Percentiles rank a stretch among this genome's conserved stretches.
Evolutionary conservation across 2,888 invertebrate genomes (phyloP).

Genomic region (Euproctis similis): DNA sequence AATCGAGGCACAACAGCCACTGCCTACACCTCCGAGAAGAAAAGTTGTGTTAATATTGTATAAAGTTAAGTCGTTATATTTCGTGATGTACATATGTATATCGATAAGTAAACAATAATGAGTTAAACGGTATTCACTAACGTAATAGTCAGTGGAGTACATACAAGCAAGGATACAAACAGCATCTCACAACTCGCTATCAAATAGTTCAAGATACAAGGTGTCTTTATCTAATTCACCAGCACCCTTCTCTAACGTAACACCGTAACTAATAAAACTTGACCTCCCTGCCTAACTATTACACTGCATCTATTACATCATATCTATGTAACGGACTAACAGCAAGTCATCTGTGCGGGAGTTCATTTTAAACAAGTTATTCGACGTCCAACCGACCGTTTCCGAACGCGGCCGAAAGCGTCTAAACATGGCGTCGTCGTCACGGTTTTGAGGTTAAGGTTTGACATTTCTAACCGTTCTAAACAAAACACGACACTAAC

Average conservation of each 20-base stretch:
- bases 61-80: too few relatives aligned
- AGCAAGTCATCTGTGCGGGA: slow-evolving; percentile 15
- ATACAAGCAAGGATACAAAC: slow-evolving; percentile 25
- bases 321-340: slow-evolving; percentile 1
- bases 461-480: slow-evolving; percentile 67
- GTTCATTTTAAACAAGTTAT: slow-evolving; percentile 37
- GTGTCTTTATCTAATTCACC: slow-evolving; percentile 55
- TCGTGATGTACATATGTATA: too few relatives aligned
- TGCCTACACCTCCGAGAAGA: too few relatives aligned
- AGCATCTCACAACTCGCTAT: slow-evolving; percentile 36
- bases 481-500: slow-evolving; percentile 37
- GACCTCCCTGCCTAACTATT: slow-evolving; percentile 27
- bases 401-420: slow-evolving; percentile 48
- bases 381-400: slow-evolving; percentile 35
- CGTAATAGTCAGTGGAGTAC: slow-evolving; percentile 14
- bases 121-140: too few relatives aligned
- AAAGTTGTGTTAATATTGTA: too few relatives aligned
- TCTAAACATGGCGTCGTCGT: slow-evolving; percentile 63
- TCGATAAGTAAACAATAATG: too few relatives aligned
- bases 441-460: slow-evolving; percentile 75
- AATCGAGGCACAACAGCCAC: too few relatives aligned
- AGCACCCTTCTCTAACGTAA: slow-evolving; percentile 37
- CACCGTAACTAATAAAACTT: slow-evolving; percentile 33
- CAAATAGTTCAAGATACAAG: slow-evolving; percentile 48
- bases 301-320: slow-evolving; percentile 15